Base-by-base conservation (phyloP, 2,888 invertebrate species). In the Fabriciana adippe region DNA sequence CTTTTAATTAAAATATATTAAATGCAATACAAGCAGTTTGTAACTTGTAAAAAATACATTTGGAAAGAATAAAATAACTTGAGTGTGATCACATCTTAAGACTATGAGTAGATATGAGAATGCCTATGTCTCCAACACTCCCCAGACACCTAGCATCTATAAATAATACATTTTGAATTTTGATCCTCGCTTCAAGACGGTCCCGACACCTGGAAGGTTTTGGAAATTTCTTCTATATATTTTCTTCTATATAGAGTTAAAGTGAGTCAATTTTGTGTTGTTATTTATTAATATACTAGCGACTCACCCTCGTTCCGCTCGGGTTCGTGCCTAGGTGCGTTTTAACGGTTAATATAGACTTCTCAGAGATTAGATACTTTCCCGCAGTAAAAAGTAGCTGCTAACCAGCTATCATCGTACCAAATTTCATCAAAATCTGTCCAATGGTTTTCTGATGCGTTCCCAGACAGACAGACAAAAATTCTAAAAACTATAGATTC, bases 141-240 rank as follows among this genome's bases (percentile, higher is more conserved):
- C 67, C 60, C 62, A 78, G 78, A 78, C 79, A 75, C 76, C 75
- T 72, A 74, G 72, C 67, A 70, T 80, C 81, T 81, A 85, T 86
- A 86, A 85, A 86, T 86, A 86, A 86, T 82, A 86, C 84, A 86
- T 86, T 81, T 80, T 79, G 79, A 83, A 86, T 86, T 81, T 80
- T 79, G 79, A 83, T 84, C 79, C 79, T 80, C 78, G 77, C 76
- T 73, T 67, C 70, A 78, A 69, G 76, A 76, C 75, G 74, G 72
- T 73, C 73, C 72, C 70, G 69, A 73, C 75, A 76, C 75, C 76
- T 78, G 73, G 70, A 71, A 50, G 73, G 69, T 74, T 74, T 78
- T 74, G 68, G 75, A 75, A 75, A 74, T 73, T 26, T 73, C 71
- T 73, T n/a, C n/a, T n/a, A n/a, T n/a, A 72, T 75, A 70, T 75